These are phyloP conservation scores for Pteria penguin DNA, from an alignment of 2,888 invertebrate genomes.

Conservation along the genomic window DNA sequence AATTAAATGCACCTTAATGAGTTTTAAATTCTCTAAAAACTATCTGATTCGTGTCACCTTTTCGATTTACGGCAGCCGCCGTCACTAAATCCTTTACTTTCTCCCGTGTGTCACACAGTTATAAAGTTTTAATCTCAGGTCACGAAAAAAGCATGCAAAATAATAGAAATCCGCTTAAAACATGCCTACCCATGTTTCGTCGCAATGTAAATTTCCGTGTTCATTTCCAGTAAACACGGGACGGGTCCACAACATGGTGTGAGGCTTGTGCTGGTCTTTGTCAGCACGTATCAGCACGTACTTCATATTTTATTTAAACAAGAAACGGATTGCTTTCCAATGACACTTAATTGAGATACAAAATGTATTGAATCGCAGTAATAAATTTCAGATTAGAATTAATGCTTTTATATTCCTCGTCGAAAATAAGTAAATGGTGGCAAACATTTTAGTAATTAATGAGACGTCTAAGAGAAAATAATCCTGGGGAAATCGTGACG, in stretches of 20 bases:
- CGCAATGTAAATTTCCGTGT: constrained; percentile 21
- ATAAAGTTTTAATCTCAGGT: neutral
- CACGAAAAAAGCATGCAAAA: neutral
- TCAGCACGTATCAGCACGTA: neutral
- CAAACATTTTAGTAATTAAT: neutral
- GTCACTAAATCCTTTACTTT: neutral
- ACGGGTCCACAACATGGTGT: neutral
- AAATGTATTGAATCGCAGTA: constrained; percentile 20
- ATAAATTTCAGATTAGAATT: constrained; percentile 30
- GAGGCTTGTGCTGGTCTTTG: constrained; percentile 16
- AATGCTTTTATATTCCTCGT: neutral
- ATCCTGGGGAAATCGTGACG: neutral
- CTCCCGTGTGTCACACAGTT: neutral
- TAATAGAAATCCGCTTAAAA: constrained; percentile 1
- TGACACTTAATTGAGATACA: constrained; percentile 23
- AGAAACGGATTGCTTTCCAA: constrained; percentile 16
- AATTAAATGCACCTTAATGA: constrained; percentile 17
- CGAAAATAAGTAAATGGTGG: neutral
- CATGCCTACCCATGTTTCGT: constrained; percentile 3
- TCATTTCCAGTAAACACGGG: constrained; percentile 15
- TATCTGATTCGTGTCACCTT: constrained; percentile 11
- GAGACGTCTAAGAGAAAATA: neutral
- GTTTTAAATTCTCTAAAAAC: constrained; percentile 9
- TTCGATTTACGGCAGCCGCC: neutral
- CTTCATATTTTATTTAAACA: constrained; percentile 15